These are phyloP conservation scores for Morphnarchus princeps DNA, from an alignment of 2,113 vertebrate species.

Conservation along the genomic window DNA sequence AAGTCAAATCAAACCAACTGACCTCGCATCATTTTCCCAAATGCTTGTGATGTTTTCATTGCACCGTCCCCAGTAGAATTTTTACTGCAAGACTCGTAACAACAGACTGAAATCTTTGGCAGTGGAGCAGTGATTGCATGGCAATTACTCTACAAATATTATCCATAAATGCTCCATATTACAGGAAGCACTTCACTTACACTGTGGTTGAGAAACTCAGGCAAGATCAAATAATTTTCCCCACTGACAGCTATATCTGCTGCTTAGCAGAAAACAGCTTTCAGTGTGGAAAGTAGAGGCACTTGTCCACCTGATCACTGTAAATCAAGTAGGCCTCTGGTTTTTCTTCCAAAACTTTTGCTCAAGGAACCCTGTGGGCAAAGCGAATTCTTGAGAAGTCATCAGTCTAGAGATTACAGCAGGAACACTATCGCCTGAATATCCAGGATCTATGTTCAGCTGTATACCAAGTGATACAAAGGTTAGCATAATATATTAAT, in stretches of 20 bases:
- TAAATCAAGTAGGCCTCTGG: not conserved
- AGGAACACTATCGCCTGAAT: not conserved
- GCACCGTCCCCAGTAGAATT: not conserved
- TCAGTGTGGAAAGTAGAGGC: not conserved
- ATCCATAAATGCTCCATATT: slow-evolving; percentile 39
- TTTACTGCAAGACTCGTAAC: slow-evolving; percentile 30
- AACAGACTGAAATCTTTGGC: slow-evolving; percentile 34
- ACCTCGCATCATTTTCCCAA: slow-evolving; percentile 12
- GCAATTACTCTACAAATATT: slow-evolving; percentile 56
- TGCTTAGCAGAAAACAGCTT: slow-evolving; percentile 12
- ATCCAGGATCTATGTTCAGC: not conserved
- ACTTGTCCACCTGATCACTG: not conserved
- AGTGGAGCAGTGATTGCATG: slow-evolving; percentile 7
- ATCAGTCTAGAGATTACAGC: not conserved
- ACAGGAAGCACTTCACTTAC: slow-evolving; percentile 36
- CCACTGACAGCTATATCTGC: slow-evolving; percentile 2
- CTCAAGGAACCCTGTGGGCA: not conserved
- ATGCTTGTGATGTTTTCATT: not conserved
- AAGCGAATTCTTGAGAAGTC: not conserved
- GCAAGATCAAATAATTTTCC: slow-evolving; percentile 24
- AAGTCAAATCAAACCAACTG: slow-evolving; percentile 26
- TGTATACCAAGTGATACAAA: not conserved
- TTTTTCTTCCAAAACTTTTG: not conserved
- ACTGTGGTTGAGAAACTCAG: slow-evolving; percentile 9
- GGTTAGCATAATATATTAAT: not conserved